Base-by-base conservation (phyloP, 2,113 vertebrate species). In the Amphilophus citrinellus region DNA sequence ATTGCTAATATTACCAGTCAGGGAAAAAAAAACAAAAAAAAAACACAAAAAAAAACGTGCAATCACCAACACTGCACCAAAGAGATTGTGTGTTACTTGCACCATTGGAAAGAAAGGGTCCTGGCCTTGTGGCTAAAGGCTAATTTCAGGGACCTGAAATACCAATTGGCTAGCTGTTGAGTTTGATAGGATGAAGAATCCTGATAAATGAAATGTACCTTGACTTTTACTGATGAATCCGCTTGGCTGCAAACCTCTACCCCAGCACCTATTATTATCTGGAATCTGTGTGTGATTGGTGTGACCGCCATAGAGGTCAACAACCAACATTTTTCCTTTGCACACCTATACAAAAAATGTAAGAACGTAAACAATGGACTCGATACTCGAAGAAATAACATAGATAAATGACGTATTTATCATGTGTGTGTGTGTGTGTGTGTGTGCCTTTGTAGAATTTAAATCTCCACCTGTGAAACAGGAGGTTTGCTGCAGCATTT, bases 161-260 rank as follows among this genome's bases (percentile, higher is more conserved):
- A 90, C 84, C 90, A 91, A 93, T 92, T 82, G 84, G 79, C 65
- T 87, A 84, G 83, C 81, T 89, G 89, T 93, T 92, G 78, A 86
- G 79, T 91, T 84, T 84, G 87, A 94, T 90, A 85, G 91, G 82
- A 91, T 82, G 83, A 86, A 85, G 86, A 84, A 87, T 92, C 89
- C 76, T 89, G 87, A 93, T 92, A 75, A 94, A 92, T 89, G 73
- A 92, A 95, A 95, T 92, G 84, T 78, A 90, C 87, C 89, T 90
- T 88, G 92, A 95, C 91, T 92, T 84, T 84, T 86, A 60, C 77
- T 94, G 93, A 95, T 95, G 85, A 95, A 95, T 92, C 86, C 79
- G 91, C 90, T 94, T 56, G 71, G 68, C 85, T 73, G 79, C 87
- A 84, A 82, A 84, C 84, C 88, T 77, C 80, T 87, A 84, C 76